Evolutionary conservation across 2,113 vertebrate species (phyloP), one percentile per base, ranked within the genome.

Genomic region (Ageneiosus marmoratus): DNA sequence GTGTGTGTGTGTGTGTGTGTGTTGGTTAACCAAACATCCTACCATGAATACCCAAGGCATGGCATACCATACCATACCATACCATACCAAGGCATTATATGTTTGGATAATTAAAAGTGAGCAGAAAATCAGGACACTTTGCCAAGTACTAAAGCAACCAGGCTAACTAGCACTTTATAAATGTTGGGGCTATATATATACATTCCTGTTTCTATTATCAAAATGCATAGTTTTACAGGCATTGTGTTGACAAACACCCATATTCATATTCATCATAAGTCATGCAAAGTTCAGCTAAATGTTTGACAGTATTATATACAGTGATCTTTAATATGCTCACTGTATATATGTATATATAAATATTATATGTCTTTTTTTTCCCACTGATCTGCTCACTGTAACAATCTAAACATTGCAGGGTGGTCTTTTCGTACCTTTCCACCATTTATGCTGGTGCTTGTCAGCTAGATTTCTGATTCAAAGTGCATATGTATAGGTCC

Each of bases 41-140:
- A 69, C 51, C 29, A 75, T 10, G 29, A 75, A 63, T 27, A 75
- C 56, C 72, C 73, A 73, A 81, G n/a, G 77, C 18, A n/a, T n/a
- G n/a, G n/a, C n/a, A n/a, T n/a, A n/a, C n/a, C n/a, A n/a, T n/a
- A n/a, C n/a, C n/a, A n/a, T n/a, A n/a, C n/a, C n/a, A n/a, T n/a
- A n/a, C n/a, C n/a, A n/a, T n/a, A n/a, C n/a, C n/a, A n/a, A n/a
- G n/a, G n/a, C n/a, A n/a, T n/a, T n/a, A n/a, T n/a, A n/a, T n/a
- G n/a, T n/a, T n/a, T n/a, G n/a, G n/a, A n/a, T n/a, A n/a, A n/a
- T n/a, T n/a, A n/a, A n/a, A n/a, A n/a, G n/a, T n/a, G n/a, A n/a
- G 44, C 70, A 75, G 37, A 58, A 55, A 62, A 48, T 37, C 11
- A 24, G 44, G 27, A 51, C 29, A 24, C 18, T 34, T 12, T 63